Evolutionary conservation across 92 coral and sea anemone species (phyloP).

Genomic region (Nematostella vectensis): DNA sequence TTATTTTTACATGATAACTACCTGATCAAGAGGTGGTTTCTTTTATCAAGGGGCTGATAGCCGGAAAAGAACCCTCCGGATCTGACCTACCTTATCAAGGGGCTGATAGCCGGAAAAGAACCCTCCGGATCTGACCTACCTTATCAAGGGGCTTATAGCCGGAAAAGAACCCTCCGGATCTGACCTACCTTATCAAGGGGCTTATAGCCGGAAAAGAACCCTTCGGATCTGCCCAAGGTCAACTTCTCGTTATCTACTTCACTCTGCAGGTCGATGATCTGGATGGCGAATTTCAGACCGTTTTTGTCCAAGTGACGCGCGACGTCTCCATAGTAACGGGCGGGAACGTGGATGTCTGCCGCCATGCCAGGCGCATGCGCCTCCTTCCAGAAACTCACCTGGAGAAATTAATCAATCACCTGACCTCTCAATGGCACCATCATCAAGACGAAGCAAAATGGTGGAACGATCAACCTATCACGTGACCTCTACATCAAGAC

Average conservation of each 20-base stretch:
- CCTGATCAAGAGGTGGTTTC: no score
- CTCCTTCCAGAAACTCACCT: conserved; percentile 82
- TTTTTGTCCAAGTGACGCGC: conserved; percentile 33
- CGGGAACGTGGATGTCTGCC: conserved; percentile 65
- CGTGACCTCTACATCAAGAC: no score
- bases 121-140: no score
- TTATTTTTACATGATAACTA: no score
- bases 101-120: no score
- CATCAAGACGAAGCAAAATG: no score
- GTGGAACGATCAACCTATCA: no score
- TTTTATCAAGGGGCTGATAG: no score
- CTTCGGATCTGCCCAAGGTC: conserved; percentile 32
- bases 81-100: no score
- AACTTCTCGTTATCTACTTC: conserved; percentile 36
- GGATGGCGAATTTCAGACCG: conserved; percentile 43
- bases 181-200: conserved; percentile 42
- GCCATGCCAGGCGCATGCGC: conserved; percentile 43
- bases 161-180: conserved; percentile 45
- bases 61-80: no score
- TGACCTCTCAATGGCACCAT: no score
- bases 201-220: conserved; percentile 48
- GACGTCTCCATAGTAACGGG: conserved; percentile 28
- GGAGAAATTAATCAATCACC: not conserved
- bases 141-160: conserved; percentile 33
- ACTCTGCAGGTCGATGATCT: conserved; percentile 51